Evolutionary conservation across 2,113 vertebrate genomes (phyloP).

Genomic region (Alosa alosa): DNA sequence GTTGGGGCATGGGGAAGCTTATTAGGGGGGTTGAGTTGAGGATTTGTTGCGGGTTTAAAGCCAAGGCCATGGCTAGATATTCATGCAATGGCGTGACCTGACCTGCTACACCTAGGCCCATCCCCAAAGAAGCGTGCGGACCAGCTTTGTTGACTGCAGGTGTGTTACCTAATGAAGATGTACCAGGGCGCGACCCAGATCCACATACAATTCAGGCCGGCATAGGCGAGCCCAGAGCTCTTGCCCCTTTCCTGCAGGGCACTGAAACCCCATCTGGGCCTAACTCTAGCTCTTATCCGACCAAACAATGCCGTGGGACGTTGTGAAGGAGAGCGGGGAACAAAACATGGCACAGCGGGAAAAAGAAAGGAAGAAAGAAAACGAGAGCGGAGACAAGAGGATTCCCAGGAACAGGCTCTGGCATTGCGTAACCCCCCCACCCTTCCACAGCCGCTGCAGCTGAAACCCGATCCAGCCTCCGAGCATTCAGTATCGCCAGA

Average conservation of each 20-base stretch:
- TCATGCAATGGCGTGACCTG: not conserved
- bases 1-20: not conserved
- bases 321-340: not conserved
- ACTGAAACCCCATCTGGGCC: constrained; percentile 19
- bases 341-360: constrained; percentile 31
- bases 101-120: constrained; percentile 23
- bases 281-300: not conserved
- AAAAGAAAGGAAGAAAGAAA: constrained; percentile 24
- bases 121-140: constrained; percentile 3
- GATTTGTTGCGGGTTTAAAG: not conserved
- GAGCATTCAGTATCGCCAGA: constrained; percentile 4
- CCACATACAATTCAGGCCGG: constrained; percentile 38
- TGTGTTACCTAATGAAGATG: constrained; percentile 30
- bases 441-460: not conserved
- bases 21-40: not conserved
- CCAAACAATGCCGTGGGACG: constrained; percentile 10
- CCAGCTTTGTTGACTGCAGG: constrained; percentile 31
- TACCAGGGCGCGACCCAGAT: constrained; percentile 32
- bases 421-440: constrained; percentile 35
- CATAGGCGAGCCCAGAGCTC: constrained; percentile 28
- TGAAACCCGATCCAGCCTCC: constrained; percentile 34
- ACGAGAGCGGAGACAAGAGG: constrained; percentile 21
- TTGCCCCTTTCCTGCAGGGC: not conserved
- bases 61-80: not conserved
- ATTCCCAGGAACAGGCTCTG: constrained; percentile 41